Conservation (phyloP, 2,113 vertebrate species). For the Pomatostomus ruficeps region DNA sequence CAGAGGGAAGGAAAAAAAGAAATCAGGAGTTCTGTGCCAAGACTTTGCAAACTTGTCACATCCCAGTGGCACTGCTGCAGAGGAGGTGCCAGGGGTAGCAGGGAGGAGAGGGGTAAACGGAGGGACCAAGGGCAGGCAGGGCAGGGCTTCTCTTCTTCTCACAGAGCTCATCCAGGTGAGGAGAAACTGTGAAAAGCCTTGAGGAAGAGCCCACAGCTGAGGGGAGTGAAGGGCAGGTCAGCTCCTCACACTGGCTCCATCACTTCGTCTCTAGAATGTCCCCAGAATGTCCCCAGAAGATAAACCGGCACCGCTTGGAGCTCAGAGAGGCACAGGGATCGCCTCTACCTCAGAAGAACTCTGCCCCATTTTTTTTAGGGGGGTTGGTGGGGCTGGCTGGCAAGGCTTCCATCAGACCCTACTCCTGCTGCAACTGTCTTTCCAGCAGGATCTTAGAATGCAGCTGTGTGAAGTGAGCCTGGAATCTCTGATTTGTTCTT, state of each 20-base stretch:
- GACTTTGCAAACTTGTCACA: background rate
- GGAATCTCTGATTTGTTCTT: background rate
- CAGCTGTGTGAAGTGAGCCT: background rate
- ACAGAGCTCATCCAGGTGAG: background rate
- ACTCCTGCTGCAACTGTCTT: background rate
- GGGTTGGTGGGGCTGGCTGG: background rate
- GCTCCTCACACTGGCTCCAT: background rate
- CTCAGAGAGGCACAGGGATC: background rate
- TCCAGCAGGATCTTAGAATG: background rate
- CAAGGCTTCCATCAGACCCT: background rate
- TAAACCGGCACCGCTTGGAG: background rate
- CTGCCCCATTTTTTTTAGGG: background rate
- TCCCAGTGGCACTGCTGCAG: background rate
- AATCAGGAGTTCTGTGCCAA: background rate
- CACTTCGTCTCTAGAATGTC: accelerated
- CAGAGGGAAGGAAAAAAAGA: background rate
- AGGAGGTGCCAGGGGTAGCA: background rate
- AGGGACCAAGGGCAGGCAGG: background rate
- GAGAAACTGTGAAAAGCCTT: background rate
- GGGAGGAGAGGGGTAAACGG: background rate
- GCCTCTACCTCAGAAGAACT: background rate
- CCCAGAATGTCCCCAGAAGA: background rate
- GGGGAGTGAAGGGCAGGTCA: background rate
- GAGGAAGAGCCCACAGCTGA: accelerated
- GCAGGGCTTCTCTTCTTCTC: background rate